These are phyloP conservation scores for Periophthalmus magnuspinnatus DNA, from an alignment of 2,797 vertebrate genomes.

Conservation along the genomic window DNA sequence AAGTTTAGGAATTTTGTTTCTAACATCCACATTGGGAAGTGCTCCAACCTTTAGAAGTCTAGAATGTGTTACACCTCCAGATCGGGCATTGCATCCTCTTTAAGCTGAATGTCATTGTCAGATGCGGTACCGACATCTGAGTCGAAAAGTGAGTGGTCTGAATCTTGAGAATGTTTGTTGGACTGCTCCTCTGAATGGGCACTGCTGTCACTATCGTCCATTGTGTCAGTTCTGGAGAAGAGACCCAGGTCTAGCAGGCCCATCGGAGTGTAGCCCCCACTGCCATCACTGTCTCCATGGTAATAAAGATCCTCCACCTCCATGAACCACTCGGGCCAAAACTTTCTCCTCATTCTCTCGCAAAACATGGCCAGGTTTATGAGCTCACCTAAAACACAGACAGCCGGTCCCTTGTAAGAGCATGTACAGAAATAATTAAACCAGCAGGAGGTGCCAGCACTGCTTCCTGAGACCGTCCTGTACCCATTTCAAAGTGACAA, in stretches of 20 bases:
- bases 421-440: slow-evolving; percentile 13
- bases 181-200: slow-evolving; percentile 66
- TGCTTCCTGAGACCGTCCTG: slow-evolving; percentile 10
- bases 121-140: slow-evolving; percentile 91
- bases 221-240: slow-evolving; percentile 94
- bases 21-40: slow-evolving; percentile 14
- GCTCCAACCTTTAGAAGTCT: slow-evolving; percentile 20
- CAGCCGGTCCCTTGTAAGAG: slow-evolving; percentile 2
- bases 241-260: slow-evolving; percentile 87
- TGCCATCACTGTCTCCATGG: slow-evolving; percentile 87
- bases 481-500: slow-evolving; percentile 17
- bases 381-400: slow-evolving; percentile 84
- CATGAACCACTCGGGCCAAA: slow-evolving; percentile 97
- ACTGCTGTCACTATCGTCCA: slow-evolving; percentile 87
- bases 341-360: slow-evolving; percentile 92
- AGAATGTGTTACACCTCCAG: slow-evolving; percentile 60
- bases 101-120: slow-evolving; percentile 85
- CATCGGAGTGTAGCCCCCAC: slow-evolving; percentile 73
- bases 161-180: slow-evolving; percentile 66
- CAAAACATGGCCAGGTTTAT: slow-evolving; percentile 98
- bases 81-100: slow-evolving; percentile 68
- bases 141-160: slow-evolving; percentile 92
- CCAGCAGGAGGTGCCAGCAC: slow-evolving; percentile 18
- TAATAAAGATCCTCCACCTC: slow-evolving; percentile 89
- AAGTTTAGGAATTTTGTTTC: slow-evolving; percentile 33